Base-by-base conservation (phyloP, 1,140 invertebrate species). In the Drosophila mayri region DNA sequence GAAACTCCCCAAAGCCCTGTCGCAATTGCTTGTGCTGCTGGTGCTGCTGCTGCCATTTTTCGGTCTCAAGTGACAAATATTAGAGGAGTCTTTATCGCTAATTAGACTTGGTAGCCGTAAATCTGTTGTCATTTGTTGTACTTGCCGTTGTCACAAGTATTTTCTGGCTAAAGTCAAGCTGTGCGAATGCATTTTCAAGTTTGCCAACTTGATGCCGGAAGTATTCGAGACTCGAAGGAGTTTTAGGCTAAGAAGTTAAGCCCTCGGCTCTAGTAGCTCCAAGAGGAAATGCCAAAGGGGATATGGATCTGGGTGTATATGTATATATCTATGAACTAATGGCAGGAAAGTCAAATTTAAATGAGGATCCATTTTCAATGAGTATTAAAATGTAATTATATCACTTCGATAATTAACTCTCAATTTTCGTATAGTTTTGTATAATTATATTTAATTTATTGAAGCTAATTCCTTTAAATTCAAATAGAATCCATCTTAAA, bases 61-160 rank as follows among this genome's bases (percentile, higher is more conserved):
- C 76, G 85, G 85, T 88, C 84, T 88, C 84, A 81, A 88, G 84
- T 88, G 84, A 88, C 84, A 88, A 88, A 88, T 88, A 88, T 88
- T 88, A 88, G 85, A 88, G 85, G 80, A 88, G 84, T 88, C 84
- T 88, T 88, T 88, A 88, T 88, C 84, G 84, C 84, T 87, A 87
- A 87, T 87, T 87, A 87, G 84, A 87, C 84, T 87, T 87, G 82
- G 84, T 88, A 88, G 85, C 84, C 84, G 85, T 88, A 87, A 87
- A 88, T 87, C 84, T 88, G 84, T 84, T 87, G 80, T 87, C 84
- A 88, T 85, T 84, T 85, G 64, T 59, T 76, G 54, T 63, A 43
- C 73, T 66, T 81, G 72, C 49, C 25, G 49, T 32, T 50, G 49
- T 50, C 49, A 32, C 52, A 38, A 55, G 52, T 40, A 30, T 54